A percentile compares a stretch with the other conserved stretches of the same genome.
Evolutionary conservation across 1,140 invertebrate genomes (phyloP).

Genomic region (Planococcus citri): DNA sequence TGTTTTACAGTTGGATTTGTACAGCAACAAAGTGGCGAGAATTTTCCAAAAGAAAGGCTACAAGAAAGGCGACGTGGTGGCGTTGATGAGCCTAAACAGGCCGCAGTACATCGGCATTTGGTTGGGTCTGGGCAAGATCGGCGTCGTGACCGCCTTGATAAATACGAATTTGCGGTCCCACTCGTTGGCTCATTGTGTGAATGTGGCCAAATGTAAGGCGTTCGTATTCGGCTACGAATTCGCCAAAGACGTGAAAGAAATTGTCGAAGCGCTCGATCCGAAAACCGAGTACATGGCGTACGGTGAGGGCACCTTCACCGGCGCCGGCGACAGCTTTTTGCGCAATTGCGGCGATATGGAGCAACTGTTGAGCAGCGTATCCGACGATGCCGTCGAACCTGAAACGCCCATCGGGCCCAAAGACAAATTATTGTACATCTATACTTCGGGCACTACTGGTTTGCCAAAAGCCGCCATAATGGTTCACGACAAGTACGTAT

Average conservation of each 20-base stretch:
- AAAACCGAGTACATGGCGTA: not conserved
- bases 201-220: constrained; percentile 54
- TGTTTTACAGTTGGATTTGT: constrained; percentile 52
- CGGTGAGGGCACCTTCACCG: not conserved
- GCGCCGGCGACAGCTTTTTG: not conserved
- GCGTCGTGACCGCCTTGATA: constrained; percentile 70
- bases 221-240: constrained; percentile 60
- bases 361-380: constrained; percentile 24
- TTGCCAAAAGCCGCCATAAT: constrained; percentile 88
- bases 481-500: constrained; percentile 60
- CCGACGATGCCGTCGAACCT: constrained; percentile 18
- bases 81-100: constrained; percentile 69
- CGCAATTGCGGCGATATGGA: not conserved
- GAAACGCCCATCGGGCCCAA: constrained; percentile 17
- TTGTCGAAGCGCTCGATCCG: not conserved
- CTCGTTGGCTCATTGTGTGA: constrained; percentile 67
- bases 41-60: constrained; percentile 53
- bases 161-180: constrained; percentile 71
- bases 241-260: constrained; percentile 28
- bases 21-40: constrained; percentile 61
- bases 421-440: constrained; percentile 67
- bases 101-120: constrained; percentile 76
- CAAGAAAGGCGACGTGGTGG: constrained; percentile 62
- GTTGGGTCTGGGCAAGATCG: constrained; percentile 75
- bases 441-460: constrained; percentile 89